A percentile compares a stretch with the other conserved stretches of the same genome.
Evolutionary conservation across 2,113 vertebrate species (phyloP).

Genomic region (Oxyruncus cristatus): DNA sequence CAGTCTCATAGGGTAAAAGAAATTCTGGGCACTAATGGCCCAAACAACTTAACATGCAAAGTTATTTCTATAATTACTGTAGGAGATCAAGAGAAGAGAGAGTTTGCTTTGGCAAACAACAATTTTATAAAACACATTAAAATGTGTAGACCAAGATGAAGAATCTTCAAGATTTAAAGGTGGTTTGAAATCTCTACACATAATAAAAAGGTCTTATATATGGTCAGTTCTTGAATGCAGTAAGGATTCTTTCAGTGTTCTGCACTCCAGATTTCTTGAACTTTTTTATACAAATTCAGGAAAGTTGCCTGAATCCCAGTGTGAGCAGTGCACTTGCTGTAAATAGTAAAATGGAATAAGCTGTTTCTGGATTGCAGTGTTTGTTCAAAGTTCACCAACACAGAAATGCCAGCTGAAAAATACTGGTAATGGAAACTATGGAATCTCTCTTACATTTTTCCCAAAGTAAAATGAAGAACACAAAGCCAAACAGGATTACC

Average conservation of each 20-base stretch:
- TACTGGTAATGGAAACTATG: not conserved
- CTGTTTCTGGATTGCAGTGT: not conserved
- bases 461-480: not conserved
- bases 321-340: not conserved
- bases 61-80: not conserved
- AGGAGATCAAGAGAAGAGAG: not conserved
- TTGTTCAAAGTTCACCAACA: not conserved
- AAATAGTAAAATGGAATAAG: not conserved
- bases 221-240: not conserved
- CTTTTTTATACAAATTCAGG: not conserved
- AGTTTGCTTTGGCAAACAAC: not conserved
- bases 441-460: not conserved
- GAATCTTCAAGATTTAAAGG: not conserved
- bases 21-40: not conserved
- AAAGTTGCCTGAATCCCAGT: not conserved
- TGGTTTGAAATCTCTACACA: not conserved
- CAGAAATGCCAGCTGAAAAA: conserved; percentile 14
- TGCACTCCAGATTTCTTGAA: not conserved
- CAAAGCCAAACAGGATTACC: not conserved
- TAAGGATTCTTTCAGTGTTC: not conserved
- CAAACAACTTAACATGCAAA: not conserved
- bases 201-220: not conserved
- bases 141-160: not conserved
- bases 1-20: not conserved
- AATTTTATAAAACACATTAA: not conserved